phyloP scores from a whole-genome alignment of 35 echinoderm and acorn worm species.

The Apostichopus japonicus region DNA sequence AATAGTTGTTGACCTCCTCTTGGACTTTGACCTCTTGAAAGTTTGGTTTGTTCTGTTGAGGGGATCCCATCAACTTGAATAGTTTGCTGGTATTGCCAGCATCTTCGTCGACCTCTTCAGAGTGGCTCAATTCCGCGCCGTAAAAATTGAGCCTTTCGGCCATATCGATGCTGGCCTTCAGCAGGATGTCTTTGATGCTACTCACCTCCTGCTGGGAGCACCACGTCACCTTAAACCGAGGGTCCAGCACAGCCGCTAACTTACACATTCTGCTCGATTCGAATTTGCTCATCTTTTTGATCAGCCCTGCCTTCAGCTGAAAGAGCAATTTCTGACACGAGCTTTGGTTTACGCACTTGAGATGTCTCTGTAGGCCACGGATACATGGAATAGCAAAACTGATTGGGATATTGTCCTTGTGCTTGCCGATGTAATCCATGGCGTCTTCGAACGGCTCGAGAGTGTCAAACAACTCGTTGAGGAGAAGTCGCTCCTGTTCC shows the following conservation, averaged over 20 bases:
- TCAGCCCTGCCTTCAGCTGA: conserved; percentile 39
- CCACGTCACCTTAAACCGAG: conserved; percentile 43
- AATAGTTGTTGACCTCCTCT: conserved; percentile 51
- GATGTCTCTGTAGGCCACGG: conserved; percentile 46
- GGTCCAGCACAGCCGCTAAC: conserved; percentile 29
- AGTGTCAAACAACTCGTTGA: conserved; percentile 32
- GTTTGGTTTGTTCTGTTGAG: conserved; percentile 46
- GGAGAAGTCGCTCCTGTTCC: background rate
- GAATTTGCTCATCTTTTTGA: conserved; percentile 30
- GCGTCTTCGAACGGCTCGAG: conserved; percentile 57
- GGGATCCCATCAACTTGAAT: conserved; percentile 54
- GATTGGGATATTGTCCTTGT: conserved; percentile 28
- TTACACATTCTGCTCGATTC: conserved; percentile 32
- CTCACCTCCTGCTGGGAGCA: background rate
- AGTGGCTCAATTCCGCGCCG: background rate
- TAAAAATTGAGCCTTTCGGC: conserved; percentile 22
- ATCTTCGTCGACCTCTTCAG: conserved; percentile 32
- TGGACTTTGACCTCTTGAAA: conserved; percentile 26
- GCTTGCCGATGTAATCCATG: conserved; percentile 53
- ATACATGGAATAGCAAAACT: conserved; percentile 55
- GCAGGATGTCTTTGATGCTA: conserved; percentile 4
- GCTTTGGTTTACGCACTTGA: conserved; percentile 10
- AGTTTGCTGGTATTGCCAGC: conserved; percentile 55
- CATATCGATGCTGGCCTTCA: conserved; percentile 13
- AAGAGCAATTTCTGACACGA: conserved; percentile 31